Percentiles rank a stretch among this genome's conserved stretches.
Evolutionary conservation across 2,888 invertebrate genomes (phyloP).

Genomic region (Periphyllus acericola): DNA sequence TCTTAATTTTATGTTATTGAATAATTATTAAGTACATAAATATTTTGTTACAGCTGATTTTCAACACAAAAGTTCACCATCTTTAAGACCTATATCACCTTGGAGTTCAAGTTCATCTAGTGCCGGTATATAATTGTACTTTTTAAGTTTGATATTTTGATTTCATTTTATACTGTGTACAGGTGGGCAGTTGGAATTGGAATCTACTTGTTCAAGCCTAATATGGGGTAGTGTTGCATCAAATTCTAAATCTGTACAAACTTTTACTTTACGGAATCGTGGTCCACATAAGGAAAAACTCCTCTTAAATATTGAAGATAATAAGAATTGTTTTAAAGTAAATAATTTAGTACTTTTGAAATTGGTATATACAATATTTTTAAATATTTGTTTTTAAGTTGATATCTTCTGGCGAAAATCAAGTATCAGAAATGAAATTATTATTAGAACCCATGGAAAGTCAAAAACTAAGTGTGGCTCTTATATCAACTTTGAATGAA

Average conservation of each 20-base stretch:
- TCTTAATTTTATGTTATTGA: neutral
- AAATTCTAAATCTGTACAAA: conserved; percentile 62
- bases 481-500: conserved; percentile 61
- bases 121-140: conserved; percentile 32
- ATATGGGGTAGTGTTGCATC: conserved; percentile 62
- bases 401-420: conserved; percentile 62
- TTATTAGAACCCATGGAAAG: conserved; percentile 62
- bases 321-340: conserved; percentile 61
- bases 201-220: conserved; percentile 61
- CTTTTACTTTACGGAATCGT: conserved; percentile 63
- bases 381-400: conserved; percentile 27
- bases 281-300: conserved; percentile 62
- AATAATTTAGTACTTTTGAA: neutral
- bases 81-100: conserved; percentile 44
- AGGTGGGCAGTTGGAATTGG: conserved; percentile 62
- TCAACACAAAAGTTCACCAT: conserved; percentile 8
- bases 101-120: conserved; percentile 58
- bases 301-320: conserved; percentile 58
- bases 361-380: neutral
- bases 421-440: conserved; percentile 62
- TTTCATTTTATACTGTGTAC: neutral
- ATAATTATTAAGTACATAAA: neutral
- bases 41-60: conserved; percentile 32
- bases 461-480: conserved; percentile 62
- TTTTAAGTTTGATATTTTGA: neutral